A percentile compares a stretch with the other conserved stretches of the same genome.
phyloP scores from a whole-genome alignment of 2,888 invertebrate genomes.

The Coenonympha glycerion region DNA sequence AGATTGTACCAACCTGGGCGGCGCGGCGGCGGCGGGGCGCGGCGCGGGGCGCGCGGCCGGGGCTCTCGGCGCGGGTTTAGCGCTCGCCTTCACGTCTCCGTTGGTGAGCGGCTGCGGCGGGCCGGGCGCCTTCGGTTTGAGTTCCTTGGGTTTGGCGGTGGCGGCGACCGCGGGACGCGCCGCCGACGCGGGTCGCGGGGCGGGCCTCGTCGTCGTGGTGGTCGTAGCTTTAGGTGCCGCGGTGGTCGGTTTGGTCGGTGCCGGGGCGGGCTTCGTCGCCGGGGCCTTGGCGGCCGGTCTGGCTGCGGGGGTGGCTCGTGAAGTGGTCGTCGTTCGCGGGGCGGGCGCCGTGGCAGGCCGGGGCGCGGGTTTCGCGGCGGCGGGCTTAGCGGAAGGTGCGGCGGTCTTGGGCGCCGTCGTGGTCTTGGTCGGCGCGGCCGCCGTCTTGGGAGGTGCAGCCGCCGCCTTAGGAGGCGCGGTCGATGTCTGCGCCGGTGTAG shows the following conservation, averaged over 20 bases:
- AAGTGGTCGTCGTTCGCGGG: slow-evolving; percentile 17
- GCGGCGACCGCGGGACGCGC: slow-evolving; percentile 28
- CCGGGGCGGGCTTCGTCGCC: slow-evolving; percentile 33
- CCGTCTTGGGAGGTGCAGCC: too few species aligned
- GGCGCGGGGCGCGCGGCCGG: slow-evolving; percentile 38
- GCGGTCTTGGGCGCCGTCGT: slow-evolving; percentile 22
- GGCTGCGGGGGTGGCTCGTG: slow-evolving; percentile 25
- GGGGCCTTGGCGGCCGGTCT: slow-evolving; percentile 32
- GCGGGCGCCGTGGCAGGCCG: slow-evolving; percentile 19
- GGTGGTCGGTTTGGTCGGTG: slow-evolving; percentile 69
- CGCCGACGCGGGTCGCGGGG: slow-evolving; percentile 34
- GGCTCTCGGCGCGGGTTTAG: slow-evolving; percentile 37
- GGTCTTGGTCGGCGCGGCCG: slow-evolving; percentile 11
- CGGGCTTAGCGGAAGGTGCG: slow-evolving; percentile 25
- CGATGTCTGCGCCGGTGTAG: slow-evolving; percentile 33
- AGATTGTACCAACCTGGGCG: slow-evolving; percentile 38
- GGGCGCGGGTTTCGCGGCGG: slow-evolving; percentile 7
- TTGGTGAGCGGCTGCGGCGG: slow-evolving; percentile 70
- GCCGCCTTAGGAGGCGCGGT: slow-evolving; percentile 26
- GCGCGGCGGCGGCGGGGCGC: slow-evolving; percentile 29
- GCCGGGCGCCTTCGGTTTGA: slow-evolving; percentile 38
- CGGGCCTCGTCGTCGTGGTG: slow-evolving; percentile 20
- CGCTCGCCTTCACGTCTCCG: slow-evolving; percentile 58
- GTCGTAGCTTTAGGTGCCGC: slow-evolving; percentile 34
- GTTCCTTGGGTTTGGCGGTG: slow-evolving; percentile 8